A percentile compares a stretch with the other conserved stretches of the same genome.
These are phyloP conservation scores for Distichodus sexfasciatus DNA, from an alignment of 2,797 vertebrate species.

Conservation along the genomic window DNA sequence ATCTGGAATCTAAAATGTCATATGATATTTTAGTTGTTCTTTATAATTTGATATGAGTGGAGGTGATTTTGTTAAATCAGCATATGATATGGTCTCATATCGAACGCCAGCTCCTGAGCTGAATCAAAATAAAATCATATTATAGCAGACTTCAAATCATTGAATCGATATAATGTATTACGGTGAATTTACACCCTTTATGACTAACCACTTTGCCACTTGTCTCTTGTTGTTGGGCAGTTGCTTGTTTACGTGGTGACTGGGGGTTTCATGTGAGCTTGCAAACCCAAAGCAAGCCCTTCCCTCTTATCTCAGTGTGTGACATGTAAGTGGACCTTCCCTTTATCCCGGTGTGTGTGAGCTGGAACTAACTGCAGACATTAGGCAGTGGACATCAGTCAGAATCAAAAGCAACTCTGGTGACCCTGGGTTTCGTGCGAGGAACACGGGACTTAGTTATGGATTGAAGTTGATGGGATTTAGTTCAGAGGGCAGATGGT, in stretches of 20 bases:
- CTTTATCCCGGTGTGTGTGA: conserved; percentile 9
- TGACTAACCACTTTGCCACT: conserved; percentile 8
- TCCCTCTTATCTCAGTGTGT: neutral
- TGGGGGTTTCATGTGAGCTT: neutral
- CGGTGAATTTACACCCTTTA: too few species aligned
- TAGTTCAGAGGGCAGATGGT: conserved; percentile 46
- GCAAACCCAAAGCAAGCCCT: neutral
- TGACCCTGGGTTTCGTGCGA: conserved; percentile 27
- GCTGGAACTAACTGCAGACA: conserved; percentile 17
- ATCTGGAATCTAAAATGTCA: too few species aligned
- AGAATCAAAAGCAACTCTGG: neutral
- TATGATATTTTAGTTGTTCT: too few species aligned
- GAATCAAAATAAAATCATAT: too few species aligned
- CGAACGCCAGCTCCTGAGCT: too few species aligned
- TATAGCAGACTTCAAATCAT: too few species aligned
- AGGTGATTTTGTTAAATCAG: too few species aligned
- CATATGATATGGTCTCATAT: too few species aligned
- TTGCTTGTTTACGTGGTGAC: neutral
- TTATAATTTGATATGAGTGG: too few species aligned
- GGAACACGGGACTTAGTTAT: conserved; percentile 42
- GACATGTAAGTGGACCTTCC: neutral
- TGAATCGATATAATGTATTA: too few species aligned
- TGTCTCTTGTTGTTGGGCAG: conserved; percentile 5
- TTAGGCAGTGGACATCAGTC: neutral
- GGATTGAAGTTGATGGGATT: conserved; percentile 51